phyloP scores from a whole-genome alignment of 30 jellyfish, hydroid and myxozoan genomes.

The Aurelia coerulea region DNA sequence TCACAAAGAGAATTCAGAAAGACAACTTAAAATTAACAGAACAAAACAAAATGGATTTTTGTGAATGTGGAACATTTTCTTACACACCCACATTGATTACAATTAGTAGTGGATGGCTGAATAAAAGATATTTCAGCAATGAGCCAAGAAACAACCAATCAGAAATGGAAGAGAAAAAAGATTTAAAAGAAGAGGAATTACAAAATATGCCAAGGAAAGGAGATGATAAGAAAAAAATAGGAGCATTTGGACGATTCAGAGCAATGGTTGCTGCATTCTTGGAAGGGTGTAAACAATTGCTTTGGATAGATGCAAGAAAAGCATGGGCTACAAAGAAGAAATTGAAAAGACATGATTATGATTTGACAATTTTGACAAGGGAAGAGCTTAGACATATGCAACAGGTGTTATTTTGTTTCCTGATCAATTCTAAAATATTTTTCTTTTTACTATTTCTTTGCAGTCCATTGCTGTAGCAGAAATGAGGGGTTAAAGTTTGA shows the following conservation, averaged over 20 bases:
- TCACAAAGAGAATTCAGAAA: too few relatives aligned
- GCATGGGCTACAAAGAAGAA: slow-evolving; percentile 84
- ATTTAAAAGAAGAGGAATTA: background rate
- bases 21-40: too few relatives aligned
- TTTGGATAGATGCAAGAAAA: slow-evolving; percentile 76
- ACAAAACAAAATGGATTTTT: too few relatives aligned
- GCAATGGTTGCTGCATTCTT: slow-evolving; percentile 49
- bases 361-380: slow-evolving; percentile 57
- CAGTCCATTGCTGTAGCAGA: too few relatives aligned
- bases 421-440: too few relatives aligned
- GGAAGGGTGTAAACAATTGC: slow-evolving; percentile 77
- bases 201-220: background rate
- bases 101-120: too few relatives aligned
- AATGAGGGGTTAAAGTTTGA: too few relatives aligned
- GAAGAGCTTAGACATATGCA: slow-evolving; percentile 86
- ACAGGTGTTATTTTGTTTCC: slow-evolving; percentile 48
- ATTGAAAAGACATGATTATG: slow-evolving; percentile 73
- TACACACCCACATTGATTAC: too few relatives aligned
- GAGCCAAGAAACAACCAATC: too few relatives aligned
- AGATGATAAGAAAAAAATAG: background rate
- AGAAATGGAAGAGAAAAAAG: slow-evolving; percentile 4
- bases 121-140: too few relatives aligned
- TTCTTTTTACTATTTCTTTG: too few relatives aligned
- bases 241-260: slow-evolving; percentile 54
- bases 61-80: too few relatives aligned